Percentiles rank a stretch among this genome's conserved stretches.
phyloP scores from a whole-genome alignment of 1,140 invertebrate genomes.

The Polyergus mexicanus region DNA sequence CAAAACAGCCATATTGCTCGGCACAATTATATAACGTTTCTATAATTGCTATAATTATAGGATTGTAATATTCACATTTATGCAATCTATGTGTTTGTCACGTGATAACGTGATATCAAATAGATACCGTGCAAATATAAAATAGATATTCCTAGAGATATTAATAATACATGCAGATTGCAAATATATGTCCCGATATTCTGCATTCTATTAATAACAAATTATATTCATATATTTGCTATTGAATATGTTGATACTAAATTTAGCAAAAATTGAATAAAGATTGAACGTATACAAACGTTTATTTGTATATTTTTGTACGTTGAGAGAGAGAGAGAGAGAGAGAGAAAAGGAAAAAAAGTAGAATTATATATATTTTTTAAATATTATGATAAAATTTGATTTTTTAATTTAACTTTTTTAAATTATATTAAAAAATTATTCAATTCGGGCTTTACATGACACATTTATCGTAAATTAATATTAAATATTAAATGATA shows the following conservation, averaged over 20 bases:
- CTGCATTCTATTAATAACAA: conserved; percentile 1
- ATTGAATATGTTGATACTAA: neutral
- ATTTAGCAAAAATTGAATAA: neutral
- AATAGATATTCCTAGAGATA: conserved; percentile 51
- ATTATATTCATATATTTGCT: neutral
- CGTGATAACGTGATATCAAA: neutral
- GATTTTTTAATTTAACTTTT: too few species aligned
- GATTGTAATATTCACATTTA: conserved; percentile 41
- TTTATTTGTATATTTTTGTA: neutral
- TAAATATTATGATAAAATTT: too few species aligned
- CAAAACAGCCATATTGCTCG: neutral
- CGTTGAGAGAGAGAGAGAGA: too few species aligned
- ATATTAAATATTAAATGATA: neutral
- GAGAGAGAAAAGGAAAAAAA: neutral
- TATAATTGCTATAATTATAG: conserved; percentile 30
- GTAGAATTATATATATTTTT: neutral
- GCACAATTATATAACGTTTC: conserved; percentile 11
- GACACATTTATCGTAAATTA: neutral
- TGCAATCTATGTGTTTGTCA: conserved; percentile 1
- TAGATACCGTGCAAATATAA: conserved; percentile 26
- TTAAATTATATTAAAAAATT: neutral
- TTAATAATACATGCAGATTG: conserved; percentile 15
- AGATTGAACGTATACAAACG: neutral
- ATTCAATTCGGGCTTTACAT: neutral
- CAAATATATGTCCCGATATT: conserved; percentile 2